These are phyloP conservation scores for Heliornis fulica DNA, from an alignment of 2,113 vertebrate species.

Conservation along the genomic window DNA sequence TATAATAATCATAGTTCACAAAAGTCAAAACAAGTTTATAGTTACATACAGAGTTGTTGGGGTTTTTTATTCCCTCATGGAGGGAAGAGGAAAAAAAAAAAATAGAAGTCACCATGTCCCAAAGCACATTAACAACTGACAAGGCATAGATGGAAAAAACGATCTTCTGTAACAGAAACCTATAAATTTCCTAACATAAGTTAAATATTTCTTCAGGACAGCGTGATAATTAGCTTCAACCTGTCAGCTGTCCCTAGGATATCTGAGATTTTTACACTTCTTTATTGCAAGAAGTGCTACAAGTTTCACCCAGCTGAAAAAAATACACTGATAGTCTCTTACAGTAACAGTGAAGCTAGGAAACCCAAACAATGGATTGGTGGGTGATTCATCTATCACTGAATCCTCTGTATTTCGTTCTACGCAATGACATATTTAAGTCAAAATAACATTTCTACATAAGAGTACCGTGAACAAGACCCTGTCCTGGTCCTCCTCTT, in stretches of 20 bases:
- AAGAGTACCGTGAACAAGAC: neutral
- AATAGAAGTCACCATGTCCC: neutral
- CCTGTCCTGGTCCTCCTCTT: neutral
- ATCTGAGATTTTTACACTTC: neutral
- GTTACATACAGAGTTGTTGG: neutral
- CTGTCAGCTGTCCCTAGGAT: neutral
- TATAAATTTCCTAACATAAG: neutral
- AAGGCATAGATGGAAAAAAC: neutral
- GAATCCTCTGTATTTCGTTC: neutral
- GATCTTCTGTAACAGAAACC: neutral
- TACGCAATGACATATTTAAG: neutral
- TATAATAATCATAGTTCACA: neutral
- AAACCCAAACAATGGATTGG: neutral
- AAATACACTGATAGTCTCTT: neutral
- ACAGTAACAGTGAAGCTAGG: neutral
- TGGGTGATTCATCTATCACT: neutral
- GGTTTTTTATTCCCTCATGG: fast-evolving
- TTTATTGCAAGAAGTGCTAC: neutral
- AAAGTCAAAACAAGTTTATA: neutral
- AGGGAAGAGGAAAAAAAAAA: neutral
- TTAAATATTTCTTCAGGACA: neutral
- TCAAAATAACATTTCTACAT: neutral
- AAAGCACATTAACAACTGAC: neutral
- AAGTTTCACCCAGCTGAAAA: neutral
- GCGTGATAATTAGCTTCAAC: neutral